Evolutionary conservation across 2,113 vertebrate species (phyloP), one percentile per base, ranked within the genome.

Genomic region (Theristicus caerulescens): DNA sequence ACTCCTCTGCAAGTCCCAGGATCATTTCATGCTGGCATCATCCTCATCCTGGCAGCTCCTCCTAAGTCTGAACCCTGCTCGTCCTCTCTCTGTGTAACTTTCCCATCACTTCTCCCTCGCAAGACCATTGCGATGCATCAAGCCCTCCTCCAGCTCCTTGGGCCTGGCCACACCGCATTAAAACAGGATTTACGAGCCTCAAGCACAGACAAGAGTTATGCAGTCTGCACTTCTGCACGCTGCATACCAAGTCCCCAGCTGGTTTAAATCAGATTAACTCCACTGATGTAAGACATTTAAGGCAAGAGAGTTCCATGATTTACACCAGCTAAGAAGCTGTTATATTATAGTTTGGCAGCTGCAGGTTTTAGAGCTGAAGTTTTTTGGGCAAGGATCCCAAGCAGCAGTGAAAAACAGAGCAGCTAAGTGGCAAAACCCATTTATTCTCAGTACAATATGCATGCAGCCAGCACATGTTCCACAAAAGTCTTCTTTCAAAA

Each of bases 191-290:
- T 96, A 95, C 78, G 90, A 92, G 92, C 88, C 64, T 64, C 1
- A 5, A 92, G 88, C 90, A 79, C 77, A 94, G 90, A 81, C 90
- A 88, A 88, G 90, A 93, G 88, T 94, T 95, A 94, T 18, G 92
- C 94, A 92, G 94, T 83, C 88, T 81, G 86, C 71, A 88, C 92
- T 93, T 86, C 85, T 88, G 93, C 31, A 59, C 5, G 16, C 92
- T 90, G 93, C 96, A 96, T 96, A 95, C 95, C 94, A 93, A 88
- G 42, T 86, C 79, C 90, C 72, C 80, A 95, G 94, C 88, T 96
- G 92, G 72, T 90, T 95, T 96, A 95, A 96, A 96, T 97, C 95
- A 96, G 84, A 90, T 95, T 96, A 95, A 94, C 72, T 97, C 90
- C 64, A 81, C 90, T 92, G 90, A 95, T 92, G 88, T 93, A 92